Base-by-base conservation (phyloP, 2,113 vertebrate genomes). In the Orientallactaga bullata region DNA sequence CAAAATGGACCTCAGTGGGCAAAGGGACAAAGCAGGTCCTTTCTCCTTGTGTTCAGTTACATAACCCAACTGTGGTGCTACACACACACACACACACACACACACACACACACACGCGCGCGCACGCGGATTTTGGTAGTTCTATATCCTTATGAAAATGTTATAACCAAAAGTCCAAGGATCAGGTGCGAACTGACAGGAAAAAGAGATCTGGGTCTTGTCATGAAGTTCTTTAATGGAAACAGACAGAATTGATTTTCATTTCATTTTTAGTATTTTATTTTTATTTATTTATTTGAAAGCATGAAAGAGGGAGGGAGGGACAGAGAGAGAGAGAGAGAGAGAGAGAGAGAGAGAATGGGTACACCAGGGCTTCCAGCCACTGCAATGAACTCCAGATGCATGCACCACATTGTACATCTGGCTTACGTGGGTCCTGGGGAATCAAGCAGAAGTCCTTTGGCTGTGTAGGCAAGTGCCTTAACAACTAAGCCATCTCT, bases 191-290 rank as follows among this genome's bases (percentile, higher is more conserved):
- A 88, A 77, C 39, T 71, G 23, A 26, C 77, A 81, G 30, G n/a
- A 77, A 7, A 89, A 76, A 42, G 4, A 51, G 18, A n/a, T 0
- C 2, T 12, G 4, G 1, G 28, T 77, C 10, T 85, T 90, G 28
- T 20, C 39, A 78, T 71, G 7, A 47, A 35, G 42, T 30, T 78
- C 65, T 85, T 76, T 89, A 82, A 94, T 73, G 55, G 35, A 88
- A 76, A 85, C 32, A 76, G 21, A 91, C 26, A 42, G 30, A 87
- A 1, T 24, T 42, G 42, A 47, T 47, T 47, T 47, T 47, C 42
- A 47, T 5, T 47, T 47, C 85, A 65, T 80, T 79, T 92, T 60
- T 86, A n/a, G n/a, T n/a, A n/a, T n/a, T n/a, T n/a, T n/a, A n/a
- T n/a, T n/a, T n/a, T n/a, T n/a, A n/a, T n/a, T n/a, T n/a, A n/a